These are phyloP conservation scores for Lysandra bellargus DNA, from an alignment of 2,888 invertebrate species.

Conservation along the genomic window DNA sequence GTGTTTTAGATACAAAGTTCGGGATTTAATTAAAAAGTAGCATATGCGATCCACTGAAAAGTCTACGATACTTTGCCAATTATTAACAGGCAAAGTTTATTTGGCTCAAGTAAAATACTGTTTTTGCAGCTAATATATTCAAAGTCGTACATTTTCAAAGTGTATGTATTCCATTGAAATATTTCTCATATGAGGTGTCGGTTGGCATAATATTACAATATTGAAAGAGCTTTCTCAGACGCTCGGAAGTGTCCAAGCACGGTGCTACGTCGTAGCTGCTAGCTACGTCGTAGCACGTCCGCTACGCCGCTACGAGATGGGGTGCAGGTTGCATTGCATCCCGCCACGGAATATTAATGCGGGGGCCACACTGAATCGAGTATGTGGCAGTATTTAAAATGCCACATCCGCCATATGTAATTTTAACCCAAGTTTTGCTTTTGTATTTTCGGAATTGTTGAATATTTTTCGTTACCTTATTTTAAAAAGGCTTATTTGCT, in stretches of 20 bases:
- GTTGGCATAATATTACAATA: neutral
- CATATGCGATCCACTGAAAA: neutral
- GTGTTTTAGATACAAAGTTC: neutral
- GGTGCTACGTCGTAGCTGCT: conserved; percentile 3
- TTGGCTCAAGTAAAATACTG: neutral
- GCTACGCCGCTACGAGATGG: conserved; percentile 23
- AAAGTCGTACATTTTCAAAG: neutral
- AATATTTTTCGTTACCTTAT: neutral
- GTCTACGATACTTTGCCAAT: neutral
- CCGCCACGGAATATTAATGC: conserved; percentile 27
- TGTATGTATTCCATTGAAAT: neutral
- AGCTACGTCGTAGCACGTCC: conserved; percentile 26
- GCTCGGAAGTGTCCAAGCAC: conserved; percentile 3
- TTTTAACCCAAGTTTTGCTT: neutral
- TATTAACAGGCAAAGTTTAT: neutral
- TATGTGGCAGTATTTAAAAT: conserved; percentile 25
- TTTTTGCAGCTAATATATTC: neutral
- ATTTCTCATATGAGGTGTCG: neutral
- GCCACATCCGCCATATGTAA: conserved; percentile 24
- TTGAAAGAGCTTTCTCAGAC: neutral
- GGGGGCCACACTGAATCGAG: conserved; percentile 19
- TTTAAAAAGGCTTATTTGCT: neutral
- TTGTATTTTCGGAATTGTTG: neutral
- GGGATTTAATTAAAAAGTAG: neutral
- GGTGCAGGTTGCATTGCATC: conserved; percentile 24